A percentile compares a stretch with the other conserved stretches of the same genome.
Evolutionary conservation across 2,797 vertebrate genomes (phyloP).

Genomic region (Delichon dasypus): DNA sequence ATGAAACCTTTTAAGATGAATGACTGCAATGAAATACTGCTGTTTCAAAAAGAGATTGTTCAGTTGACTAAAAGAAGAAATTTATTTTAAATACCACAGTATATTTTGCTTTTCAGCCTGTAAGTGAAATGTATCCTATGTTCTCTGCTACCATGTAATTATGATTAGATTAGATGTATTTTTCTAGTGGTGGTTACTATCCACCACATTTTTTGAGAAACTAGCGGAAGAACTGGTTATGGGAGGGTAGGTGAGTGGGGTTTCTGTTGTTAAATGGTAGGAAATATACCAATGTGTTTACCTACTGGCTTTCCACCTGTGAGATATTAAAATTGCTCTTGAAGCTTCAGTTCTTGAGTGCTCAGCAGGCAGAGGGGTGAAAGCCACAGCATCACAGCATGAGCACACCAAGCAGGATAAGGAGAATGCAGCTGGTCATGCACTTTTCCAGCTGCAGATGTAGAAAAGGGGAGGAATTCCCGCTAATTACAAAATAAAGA

Average conservation of each 20-base stretch:
- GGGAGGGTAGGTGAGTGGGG: not conserved
- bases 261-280: not conserved
- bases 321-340: not conserved
- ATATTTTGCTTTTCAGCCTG: not conserved
- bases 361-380: not conserved
- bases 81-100: not conserved
- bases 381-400: not conserved
- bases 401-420: not conserved
- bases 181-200: not conserved
- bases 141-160: not conserved
- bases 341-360: not conserved
- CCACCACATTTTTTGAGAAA: not conserved
- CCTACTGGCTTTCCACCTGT: not conserved
- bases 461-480: not conserved
- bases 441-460: not conserved
- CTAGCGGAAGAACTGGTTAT: not conserved
- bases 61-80: not conserved
- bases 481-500: not conserved
- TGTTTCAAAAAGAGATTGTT: not conserved
- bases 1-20: not conserved
- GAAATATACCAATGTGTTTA: not conserved
- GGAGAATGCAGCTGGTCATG: not conserved
- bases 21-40: not conserved
- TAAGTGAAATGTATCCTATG: not conserved
- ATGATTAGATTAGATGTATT: not conserved